Evolutionary conservation across 2,113 vertebrate genomes (phyloP).

Genomic region (Hemiscyllium ocellatum): DNA sequence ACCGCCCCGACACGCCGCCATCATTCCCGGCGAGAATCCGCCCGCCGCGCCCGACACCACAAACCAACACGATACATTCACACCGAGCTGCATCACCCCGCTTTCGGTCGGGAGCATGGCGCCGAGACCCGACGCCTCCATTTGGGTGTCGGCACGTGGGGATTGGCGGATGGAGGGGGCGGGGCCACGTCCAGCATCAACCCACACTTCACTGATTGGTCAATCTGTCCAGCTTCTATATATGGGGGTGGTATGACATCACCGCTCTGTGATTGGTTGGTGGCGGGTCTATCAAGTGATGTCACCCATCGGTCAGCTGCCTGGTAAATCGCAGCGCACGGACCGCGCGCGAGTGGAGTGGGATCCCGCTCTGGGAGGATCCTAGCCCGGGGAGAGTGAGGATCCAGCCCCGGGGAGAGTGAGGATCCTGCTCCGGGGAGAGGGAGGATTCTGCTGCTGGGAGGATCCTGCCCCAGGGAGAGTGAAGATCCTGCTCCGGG

Average conservation of each 20-base stretch:
- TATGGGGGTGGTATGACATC: background rate
- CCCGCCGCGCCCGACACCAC: too few species aligned
- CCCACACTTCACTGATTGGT: background rate
- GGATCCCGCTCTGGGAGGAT: too few species aligned
- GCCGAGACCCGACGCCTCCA: background rate
- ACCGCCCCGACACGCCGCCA: background rate
- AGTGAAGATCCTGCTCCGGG: too few species aligned
- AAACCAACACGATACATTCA: too few species aligned
- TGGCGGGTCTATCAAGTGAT: background rate
- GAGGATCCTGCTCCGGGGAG: too few species aligned
- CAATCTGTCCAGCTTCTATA: too few species aligned
- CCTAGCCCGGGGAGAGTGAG: too few species aligned
- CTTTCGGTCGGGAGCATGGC: background rate
- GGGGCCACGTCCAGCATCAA: too few species aligned
- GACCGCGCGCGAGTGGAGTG: background rate
- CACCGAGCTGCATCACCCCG: background rate
- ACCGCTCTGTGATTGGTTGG: background rate
- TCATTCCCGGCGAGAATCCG: too few species aligned
- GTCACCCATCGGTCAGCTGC: background rate
- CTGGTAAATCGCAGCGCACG: constrained; percentile 16
- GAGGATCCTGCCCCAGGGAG: too few species aligned
- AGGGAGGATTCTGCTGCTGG: too few species aligned
- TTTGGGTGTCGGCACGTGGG: constrained; percentile 20
- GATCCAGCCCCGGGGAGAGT: too few species aligned
- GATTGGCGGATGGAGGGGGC: background rate